Evolutionary conservation across 1,140 invertebrate genomes (phyloP).

Genomic region (Diuraphis noxia): DNA sequence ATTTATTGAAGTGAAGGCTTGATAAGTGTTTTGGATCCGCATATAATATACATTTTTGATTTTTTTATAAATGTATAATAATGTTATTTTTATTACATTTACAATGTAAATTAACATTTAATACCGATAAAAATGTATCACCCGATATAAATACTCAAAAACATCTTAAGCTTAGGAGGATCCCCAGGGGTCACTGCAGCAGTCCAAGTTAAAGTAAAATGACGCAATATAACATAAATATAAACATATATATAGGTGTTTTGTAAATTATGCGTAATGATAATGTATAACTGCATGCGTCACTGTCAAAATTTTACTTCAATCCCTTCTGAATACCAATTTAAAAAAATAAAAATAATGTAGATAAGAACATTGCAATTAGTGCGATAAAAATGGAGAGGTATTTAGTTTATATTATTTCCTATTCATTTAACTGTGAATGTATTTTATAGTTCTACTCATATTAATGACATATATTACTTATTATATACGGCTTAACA

Average conservation of each 20-base stretch:
- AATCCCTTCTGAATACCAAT: neutral
- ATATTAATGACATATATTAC: neutral
- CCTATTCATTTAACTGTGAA: neutral
- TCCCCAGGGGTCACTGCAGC: neutral
- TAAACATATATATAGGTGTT: neutral
- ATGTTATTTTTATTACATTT: too few relatives aligned
- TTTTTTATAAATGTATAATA: too few relatives aligned
- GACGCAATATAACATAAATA: neutral
- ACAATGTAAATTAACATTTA: too few relatives aligned
- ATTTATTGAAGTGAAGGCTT: too few relatives aligned
- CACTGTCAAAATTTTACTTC: neutral
- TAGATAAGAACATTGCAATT: neutral
- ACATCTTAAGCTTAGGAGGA: neutral
- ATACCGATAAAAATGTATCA: neutral
- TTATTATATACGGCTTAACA: neutral
- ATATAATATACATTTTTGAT: too few relatives aligned
- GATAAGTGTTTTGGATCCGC: too few relatives aligned
- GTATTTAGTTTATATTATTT: neutral
- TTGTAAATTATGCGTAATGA: neutral
- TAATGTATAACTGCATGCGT: neutral
- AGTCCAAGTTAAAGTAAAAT: neutral
- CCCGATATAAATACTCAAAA: neutral
- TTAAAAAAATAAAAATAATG: neutral
- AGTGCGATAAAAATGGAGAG: neutral
- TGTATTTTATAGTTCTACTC: neutral